Percentiles rank a stretch among this genome's conserved stretches.
Conservation (phyloP, 2,888 invertebrate species). For the Leptopilina syphax region DNA sequence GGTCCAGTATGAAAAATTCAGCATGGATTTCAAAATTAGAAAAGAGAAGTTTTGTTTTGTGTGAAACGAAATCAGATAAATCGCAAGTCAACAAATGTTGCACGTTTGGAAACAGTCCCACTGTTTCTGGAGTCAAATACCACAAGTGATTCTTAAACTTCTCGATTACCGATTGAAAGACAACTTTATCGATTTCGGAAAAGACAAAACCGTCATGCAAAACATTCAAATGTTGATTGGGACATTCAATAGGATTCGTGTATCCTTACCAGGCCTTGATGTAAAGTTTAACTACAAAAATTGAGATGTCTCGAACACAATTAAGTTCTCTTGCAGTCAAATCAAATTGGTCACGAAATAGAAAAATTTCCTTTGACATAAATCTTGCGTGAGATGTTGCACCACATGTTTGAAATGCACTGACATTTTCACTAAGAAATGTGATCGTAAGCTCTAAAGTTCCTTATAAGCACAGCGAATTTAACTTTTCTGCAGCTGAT, state of each 20-base stretch:
- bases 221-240: neutral
- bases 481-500: too few species aligned
- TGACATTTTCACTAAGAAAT: slow-evolving; percentile 3
- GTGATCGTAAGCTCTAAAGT: slow-evolving; percentile 25
- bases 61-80: neutral
- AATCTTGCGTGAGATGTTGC: slow-evolving; percentile 41
- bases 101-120: neutral
- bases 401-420: slow-evolving; percentile 40
- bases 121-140: slow-evolving; percentile 11
- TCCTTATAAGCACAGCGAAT: neutral
- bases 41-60: neutral
- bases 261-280: neutral
- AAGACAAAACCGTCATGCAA: neutral
- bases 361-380: slow-evolving; percentile 32
- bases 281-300: slow-evolving; percentile 9
- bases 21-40: neutral
- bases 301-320: neutral
- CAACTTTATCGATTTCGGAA: slow-evolving; percentile 1
- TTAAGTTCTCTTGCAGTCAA: neutral
- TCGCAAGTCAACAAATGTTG: neutral
- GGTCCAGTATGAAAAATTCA: neutral
- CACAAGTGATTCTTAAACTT: slow-evolving; percentile 2
- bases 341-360: neutral
- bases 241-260: neutral
- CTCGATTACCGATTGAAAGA: neutral